These are phyloP conservation scores for Sakesphorus luctuosus DNA, from an alignment of 2,113 vertebrate species.

Conservation along the genomic window DNA sequence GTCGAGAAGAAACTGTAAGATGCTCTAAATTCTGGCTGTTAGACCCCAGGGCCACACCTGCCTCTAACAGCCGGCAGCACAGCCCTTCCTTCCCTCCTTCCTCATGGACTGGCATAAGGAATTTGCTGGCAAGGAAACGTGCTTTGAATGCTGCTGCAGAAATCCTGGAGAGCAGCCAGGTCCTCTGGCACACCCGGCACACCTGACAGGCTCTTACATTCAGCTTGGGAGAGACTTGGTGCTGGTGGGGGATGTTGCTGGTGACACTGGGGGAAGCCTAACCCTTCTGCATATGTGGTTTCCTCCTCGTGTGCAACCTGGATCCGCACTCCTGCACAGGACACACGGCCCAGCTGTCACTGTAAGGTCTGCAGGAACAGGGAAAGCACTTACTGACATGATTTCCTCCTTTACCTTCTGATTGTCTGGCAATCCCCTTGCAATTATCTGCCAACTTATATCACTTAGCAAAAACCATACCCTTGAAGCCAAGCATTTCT, in stretches of 20 bases:
- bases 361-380: background rate
- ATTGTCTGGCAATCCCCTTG: background rate
- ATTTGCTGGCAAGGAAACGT: background rate
- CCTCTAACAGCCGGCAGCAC: background rate
- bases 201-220: background rate
- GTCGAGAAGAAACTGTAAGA: background rate
- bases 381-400: background rate
- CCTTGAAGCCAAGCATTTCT: background rate
- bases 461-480: background rate
- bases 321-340: background rate
- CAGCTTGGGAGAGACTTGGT: background rate
- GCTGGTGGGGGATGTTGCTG: background rate
- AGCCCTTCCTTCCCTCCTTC: background rate
- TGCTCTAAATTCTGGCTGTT: background rate
- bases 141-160: background rate
- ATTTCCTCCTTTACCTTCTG: background rate
- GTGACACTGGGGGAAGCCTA: background rate
- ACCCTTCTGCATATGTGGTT: background rate
- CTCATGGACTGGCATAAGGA: background rate
- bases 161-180: background rate
- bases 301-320: background rate
- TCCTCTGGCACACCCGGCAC: background rate
- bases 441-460: background rate
- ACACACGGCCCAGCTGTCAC: background rate
- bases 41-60: slow-evolving; percentile 11